Evolutionary conservation across 2,888 invertebrate species (phyloP), one percentile per base, ranked within the genome.

Genomic region (Piscicola geometra): DNA sequence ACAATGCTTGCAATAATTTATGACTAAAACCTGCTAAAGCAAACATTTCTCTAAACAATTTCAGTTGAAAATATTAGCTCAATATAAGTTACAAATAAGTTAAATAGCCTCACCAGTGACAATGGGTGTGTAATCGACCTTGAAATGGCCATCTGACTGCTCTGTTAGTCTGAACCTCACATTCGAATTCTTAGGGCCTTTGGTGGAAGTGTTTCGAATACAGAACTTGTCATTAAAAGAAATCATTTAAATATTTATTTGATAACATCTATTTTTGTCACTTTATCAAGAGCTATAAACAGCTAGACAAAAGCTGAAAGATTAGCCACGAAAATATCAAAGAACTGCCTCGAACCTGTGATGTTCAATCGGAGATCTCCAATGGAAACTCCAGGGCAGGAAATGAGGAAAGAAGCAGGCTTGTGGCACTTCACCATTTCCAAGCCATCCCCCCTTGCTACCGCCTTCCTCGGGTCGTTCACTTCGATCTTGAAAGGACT

Each of bases 361-460:
- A 87, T 83, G 52, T 82, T 81, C 70, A 86, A 84, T 68, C 83
- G 83, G 76, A 85, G 79, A 75, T 86, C 84, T 32, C 80, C 80
- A n/a, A 81, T 79, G 25, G 79, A 81, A 21, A 81, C 81, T 2
- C 83, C 90, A 78, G 93, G 92, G 35, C 94, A 93, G 84, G 94
- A 93, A 75, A 96, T 92, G 76, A 90, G 90, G 86, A 97, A 95
- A 3, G 90, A 90, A 80, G 94, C 92, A 3, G 91, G 88, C 75
- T 91, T 90, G 64, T 93, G 92, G 52, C 95, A 93, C 0, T 94
- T 92, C 33, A 95, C 92, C 82, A 94, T 86, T 0, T 91, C 90
- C 75, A 93, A 0, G 91, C 95, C 94, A 85, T 94, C 94, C 82
- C 94, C 90, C 83, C 91, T 90, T 82, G 93, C 91, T 79, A 91